These are phyloP conservation scores for Carassius carassius DNA, from an alignment of 2,113 vertebrate genomes.

Conservation along the genomic window DNA sequence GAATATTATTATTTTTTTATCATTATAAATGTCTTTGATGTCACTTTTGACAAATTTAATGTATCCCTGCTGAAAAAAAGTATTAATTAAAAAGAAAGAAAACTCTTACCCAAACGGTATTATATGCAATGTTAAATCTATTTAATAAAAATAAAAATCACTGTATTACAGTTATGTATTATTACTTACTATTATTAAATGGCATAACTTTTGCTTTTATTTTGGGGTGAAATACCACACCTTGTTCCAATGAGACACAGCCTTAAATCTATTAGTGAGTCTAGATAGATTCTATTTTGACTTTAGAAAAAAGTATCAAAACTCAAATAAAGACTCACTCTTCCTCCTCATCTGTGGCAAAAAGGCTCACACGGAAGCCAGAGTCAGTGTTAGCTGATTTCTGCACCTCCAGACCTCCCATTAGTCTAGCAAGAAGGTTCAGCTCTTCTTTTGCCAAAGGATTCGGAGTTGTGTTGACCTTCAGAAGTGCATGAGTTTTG, in stretches of 20 bases:
- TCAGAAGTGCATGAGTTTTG: slow-evolving; percentile 44
- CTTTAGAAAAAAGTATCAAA: not conserved
- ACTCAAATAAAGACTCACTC: slow-evolving; percentile 78
- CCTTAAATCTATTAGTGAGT: no score
- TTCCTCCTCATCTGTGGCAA: slow-evolving; percentile 92
- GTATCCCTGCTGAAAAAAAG: not conserved
- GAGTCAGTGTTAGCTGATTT: slow-evolving; percentile 77
- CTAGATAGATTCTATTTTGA: no score
- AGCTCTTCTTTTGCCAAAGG: slow-evolving; percentile 96
- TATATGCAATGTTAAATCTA: no score
- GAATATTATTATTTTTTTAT: no score
- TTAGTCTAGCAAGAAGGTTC: slow-evolving; percentile 89
- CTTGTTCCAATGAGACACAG: not conserved
- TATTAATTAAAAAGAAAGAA: not conserved
- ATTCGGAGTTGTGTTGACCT: slow-evolving; percentile 87
- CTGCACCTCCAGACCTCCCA: slow-evolving; percentile 87
- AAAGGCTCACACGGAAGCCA: slow-evolving; percentile 90
- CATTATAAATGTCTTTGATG: no score
- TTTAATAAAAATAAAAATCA: no score
- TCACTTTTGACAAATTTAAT: no score
- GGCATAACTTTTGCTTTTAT: not conserved
- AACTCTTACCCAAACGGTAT: no score
- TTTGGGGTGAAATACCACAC: not conserved
- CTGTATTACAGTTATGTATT: no score
- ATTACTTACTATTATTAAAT: no score